These are phyloP conservation scores for Drosophila neotestacea DNA, from an alignment of 2,888 invertebrate genomes.

Conservation along the genomic window DNA sequence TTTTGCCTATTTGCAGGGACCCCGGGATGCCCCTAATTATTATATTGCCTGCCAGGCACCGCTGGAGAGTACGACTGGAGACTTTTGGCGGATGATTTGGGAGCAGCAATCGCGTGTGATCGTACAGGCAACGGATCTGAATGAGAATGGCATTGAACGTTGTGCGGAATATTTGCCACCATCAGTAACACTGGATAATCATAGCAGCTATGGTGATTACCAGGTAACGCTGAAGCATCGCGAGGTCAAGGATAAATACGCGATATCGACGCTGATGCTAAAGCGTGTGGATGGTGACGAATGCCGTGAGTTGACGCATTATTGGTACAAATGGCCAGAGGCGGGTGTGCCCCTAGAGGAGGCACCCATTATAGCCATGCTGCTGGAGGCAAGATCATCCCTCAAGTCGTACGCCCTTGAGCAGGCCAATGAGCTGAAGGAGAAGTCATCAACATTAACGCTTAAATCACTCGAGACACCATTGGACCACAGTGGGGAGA, in stretches of 20 bases:
- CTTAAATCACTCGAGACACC: conserved; percentile 61
- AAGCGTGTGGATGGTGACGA: conserved; percentile 93
- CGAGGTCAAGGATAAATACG: conserved; percentile 96
- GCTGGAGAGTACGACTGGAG: conserved; percentile 91
- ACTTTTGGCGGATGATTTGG: conserved; percentile 99
- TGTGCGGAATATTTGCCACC: conserved; percentile 96
- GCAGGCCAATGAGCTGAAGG: conserved; percentile 81
- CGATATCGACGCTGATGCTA: conserved; percentile 93
- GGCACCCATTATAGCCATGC: conserved; percentile 93
- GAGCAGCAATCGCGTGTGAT: conserved; percentile 95
- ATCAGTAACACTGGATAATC: conserved; percentile 95
- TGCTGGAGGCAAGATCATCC: conserved; percentile 91
- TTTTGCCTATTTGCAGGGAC: conserved; percentile 88
- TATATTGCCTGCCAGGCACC: conserved; percentile 98
- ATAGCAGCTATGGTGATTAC: conserved; percentile 94
- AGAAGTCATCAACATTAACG: conserved; percentile 70
- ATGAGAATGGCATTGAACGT: conserved; percentile 95
- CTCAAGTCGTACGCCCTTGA: conserved; percentile 83
- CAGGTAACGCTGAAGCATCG: conserved; percentile 93
- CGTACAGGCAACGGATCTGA: conserved; percentile 95
- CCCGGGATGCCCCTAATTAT: conserved; percentile 92
- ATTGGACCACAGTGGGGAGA: conserved; percentile 25
- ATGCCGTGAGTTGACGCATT: conserved; percentile 94
- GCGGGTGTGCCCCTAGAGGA: conserved; percentile 94
- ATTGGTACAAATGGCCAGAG: conserved; percentile 97